phyloP scores from a whole-genome alignment of 2,113 vertebrate species.

The Nestor notabilis region DNA sequence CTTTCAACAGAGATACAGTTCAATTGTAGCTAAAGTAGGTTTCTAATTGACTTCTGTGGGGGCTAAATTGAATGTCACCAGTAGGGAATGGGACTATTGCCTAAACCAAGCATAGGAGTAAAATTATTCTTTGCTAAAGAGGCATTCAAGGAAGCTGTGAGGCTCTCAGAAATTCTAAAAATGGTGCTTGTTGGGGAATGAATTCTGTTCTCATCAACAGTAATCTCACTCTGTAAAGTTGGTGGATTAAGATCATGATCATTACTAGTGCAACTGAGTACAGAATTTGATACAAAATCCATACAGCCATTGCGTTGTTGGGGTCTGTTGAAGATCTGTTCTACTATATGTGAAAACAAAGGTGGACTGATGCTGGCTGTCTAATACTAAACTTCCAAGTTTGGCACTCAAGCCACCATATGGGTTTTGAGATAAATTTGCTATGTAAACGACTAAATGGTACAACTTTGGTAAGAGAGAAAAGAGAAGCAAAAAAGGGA shows the following conservation, averaged over 20 bases:
- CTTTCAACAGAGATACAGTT: neutral
- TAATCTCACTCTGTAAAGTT: neutral
- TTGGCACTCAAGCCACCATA: neutral
- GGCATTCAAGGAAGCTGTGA: neutral
- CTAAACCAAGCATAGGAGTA: neutral
- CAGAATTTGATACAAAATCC: neutral
- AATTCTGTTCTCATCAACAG: neutral
- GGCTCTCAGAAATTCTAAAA: neutral
- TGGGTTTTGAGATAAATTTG: neutral
- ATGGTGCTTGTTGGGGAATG: neutral
- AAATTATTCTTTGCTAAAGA: neutral
- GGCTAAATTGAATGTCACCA: neutral
- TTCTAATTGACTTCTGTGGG: neutral
- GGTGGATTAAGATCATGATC: accelerated
- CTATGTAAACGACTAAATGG: neutral
- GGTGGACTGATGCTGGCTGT: neutral
- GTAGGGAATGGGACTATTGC: neutral
- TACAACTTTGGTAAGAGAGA: neutral
- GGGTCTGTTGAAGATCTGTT: neutral
- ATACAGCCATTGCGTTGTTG: neutral
- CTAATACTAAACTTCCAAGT: neutral
- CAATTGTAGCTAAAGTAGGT: neutral
- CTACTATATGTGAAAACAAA: neutral
- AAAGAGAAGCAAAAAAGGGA: neutral
- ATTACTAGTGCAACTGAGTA: neutral